Evolutionary conservation across 2,888 invertebrate genomes (phyloP).

Genomic region (Oeneis ivallda): DNA sequence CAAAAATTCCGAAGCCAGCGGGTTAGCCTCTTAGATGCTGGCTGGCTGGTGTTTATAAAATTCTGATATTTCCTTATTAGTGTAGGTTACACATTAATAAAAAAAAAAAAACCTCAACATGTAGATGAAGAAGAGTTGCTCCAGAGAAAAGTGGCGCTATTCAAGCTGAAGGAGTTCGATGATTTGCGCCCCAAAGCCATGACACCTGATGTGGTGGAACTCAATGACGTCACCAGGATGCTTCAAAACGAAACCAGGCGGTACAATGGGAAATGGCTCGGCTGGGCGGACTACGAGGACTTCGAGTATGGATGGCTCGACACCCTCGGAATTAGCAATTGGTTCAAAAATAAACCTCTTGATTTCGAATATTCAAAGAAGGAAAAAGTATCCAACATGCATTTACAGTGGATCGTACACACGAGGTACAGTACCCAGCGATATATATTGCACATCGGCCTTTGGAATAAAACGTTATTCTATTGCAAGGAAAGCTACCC

Average conservation of each 20-base stretch:
- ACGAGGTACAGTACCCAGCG: slow-evolving; percentile 23
- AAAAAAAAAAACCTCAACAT: slow-evolving; percentile 7
- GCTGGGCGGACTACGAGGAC: slow-evolving; percentile 34
- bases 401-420: slow-evolving; percentile 47
- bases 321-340: background rate
- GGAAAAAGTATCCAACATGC: slow-evolving; percentile 27
- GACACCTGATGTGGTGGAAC: slow-evolving; percentile 35
- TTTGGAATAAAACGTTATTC: too few species aligned
- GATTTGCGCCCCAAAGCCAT: slow-evolving; percentile 23
- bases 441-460: too few species aligned
- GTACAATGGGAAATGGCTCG: slow-evolving; percentile 23
- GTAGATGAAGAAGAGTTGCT: slow-evolving; percentile 5
- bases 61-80: too few species aligned
- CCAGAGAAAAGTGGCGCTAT: background rate
- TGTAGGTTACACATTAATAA: too few species aligned
- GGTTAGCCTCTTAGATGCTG: too few species aligned
- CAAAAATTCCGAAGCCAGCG: too few species aligned
- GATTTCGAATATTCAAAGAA: slow-evolving; percentile 16
- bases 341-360: too few species aligned
- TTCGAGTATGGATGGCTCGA: background rate
- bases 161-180: slow-evolving; percentile 10
- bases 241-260: slow-evolving; percentile 25
- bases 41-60: too few species aligned
- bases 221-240: slow-evolving; percentile 36
- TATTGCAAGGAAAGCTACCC: too few species aligned